Percentiles rank a stretch among this genome's conserved stretches.
Evolutionary conservation across 2,113 vertebrate species (phyloP).

Genomic region (Myotis lucifugus): DNA sequence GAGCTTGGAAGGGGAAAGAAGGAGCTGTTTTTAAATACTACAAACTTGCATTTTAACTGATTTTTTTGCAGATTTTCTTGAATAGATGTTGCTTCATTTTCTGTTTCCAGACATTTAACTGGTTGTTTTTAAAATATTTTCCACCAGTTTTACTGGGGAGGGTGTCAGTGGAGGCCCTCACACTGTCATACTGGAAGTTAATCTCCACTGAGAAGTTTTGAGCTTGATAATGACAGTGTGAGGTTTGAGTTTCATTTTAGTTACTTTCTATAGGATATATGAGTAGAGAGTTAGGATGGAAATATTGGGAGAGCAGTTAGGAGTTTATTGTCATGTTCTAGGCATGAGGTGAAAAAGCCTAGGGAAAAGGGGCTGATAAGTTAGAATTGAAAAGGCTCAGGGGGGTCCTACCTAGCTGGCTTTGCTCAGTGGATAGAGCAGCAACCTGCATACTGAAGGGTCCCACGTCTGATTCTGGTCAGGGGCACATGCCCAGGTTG

Average conservation of each 20-base stretch:
- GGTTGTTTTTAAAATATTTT: not conserved
- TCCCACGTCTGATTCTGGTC: too few species aligned
- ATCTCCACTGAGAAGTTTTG: not conserved
- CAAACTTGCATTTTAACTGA: not conserved
- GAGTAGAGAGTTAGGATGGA: not conserved
- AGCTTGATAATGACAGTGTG: not conserved
- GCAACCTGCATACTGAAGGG: too few species aligned
- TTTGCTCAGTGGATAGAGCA: too few species aligned
- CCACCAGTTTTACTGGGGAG: not conserved
- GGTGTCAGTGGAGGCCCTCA: not conserved
- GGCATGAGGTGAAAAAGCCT: not conserved
- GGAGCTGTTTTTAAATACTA: not conserved
- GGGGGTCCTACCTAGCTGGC: too few species aligned
- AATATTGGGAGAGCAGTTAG: not conserved
- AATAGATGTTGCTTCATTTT: not conserved
- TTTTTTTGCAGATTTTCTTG: slow-evolving; percentile 14
- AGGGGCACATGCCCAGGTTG: too few species aligned
- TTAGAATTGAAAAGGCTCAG: not conserved
- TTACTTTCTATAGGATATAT: not conserved
- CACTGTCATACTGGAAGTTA: not conserved
- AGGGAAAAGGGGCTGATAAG: not conserved
- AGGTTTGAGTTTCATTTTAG: slow-evolving; percentile 20
- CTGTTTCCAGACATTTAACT: slow-evolving; percentile 11
- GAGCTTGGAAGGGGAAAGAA: not conserved
- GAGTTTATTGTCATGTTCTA: not conserved